These are phyloP conservation scores for Picus viridis DNA, from an alignment of 2,797 vertebrate genomes.

Conservation along the genomic window DNA sequence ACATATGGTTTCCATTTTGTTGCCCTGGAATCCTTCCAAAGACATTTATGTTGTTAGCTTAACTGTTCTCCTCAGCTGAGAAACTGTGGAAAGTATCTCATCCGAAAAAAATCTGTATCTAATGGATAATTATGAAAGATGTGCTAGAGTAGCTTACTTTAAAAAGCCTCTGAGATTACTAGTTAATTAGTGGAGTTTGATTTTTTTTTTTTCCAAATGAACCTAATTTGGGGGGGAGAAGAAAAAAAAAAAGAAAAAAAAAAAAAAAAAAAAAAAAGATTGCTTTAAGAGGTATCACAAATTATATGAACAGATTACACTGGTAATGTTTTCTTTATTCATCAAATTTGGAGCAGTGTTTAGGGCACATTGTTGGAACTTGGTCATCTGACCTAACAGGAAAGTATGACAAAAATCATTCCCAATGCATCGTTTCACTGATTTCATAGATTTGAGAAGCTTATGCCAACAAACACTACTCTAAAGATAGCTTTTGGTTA, in stretches of 20 bases:
- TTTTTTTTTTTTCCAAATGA: background rate
- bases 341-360: background rate
- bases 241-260: background rate
- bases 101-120: constrained; percentile 60
- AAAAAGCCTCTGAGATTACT: background rate
- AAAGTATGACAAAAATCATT: background rate
- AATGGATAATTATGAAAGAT: constrained; percentile 34
- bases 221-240: no score
- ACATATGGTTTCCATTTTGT: constrained; percentile 73
- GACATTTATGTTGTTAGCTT: constrained; percentile 67
- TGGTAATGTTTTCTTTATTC: background rate
- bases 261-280: background rate
- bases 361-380: background rate
- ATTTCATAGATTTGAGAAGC: background rate
- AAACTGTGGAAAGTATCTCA: constrained; percentile 60
- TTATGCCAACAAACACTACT: background rate
- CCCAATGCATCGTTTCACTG: background rate
- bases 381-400: background rate
- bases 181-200: constrained; percentile 1
- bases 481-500: background rate
- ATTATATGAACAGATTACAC: background rate
- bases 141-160: background rate
- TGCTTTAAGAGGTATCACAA: background rate
- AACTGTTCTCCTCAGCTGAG: constrained; percentile 54
- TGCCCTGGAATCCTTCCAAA: constrained; percentile 61